These are phyloP conservation scores for Brenthis ino DNA, from an alignment of 2,888 invertebrate species.

Conservation along the genomic window DNA sequence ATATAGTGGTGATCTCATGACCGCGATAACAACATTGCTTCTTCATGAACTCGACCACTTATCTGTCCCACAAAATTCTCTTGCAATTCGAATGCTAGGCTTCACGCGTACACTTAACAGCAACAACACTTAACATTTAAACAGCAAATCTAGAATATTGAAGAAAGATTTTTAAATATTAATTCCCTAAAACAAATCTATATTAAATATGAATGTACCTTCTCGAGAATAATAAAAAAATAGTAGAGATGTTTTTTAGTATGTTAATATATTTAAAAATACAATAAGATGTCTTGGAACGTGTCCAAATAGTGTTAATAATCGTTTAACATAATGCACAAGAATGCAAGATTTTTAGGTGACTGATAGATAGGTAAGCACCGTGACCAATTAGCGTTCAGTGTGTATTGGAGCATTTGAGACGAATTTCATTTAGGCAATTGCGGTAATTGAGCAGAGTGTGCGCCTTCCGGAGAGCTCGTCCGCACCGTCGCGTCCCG, in stretches of 20 bases:
- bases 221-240: background rate
- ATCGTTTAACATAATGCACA: slow-evolving; percentile 34
- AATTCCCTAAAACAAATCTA: too few relatives aligned
- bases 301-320: slow-evolving; percentile 24
- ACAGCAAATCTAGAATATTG: background rate
- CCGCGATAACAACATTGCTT: slow-evolving; percentile 53
- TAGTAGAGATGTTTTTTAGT: background rate
- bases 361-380: slow-evolving; percentile 77
- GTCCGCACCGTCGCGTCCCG: slow-evolving; percentile 56
- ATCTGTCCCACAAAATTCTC: slow-evolving; percentile 33
- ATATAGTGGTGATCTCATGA: slow-evolving; percentile 78
- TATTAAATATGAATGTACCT: too few relatives aligned
- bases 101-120: background rate
- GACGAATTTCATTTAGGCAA: slow-evolving; percentile 80
- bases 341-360: slow-evolving; percentile 40
- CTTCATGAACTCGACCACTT: slow-evolving; percentile 43
- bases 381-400: slow-evolving; percentile 77
- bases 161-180: too few relatives aligned
- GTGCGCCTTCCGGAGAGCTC: slow-evolving; percentile 71
- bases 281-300: slow-evolving; percentile 12
- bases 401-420: slow-evolving; percentile 55
- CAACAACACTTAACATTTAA: too few relatives aligned
- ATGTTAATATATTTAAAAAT: slow-evolving; percentile 1
- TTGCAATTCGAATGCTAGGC: slow-evolving; percentile 22
- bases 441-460: slow-evolving; percentile 76